Evolutionary conservation across 2,113 vertebrate species (phyloP).

Genomic region (Nannospalax galili): DNA sequence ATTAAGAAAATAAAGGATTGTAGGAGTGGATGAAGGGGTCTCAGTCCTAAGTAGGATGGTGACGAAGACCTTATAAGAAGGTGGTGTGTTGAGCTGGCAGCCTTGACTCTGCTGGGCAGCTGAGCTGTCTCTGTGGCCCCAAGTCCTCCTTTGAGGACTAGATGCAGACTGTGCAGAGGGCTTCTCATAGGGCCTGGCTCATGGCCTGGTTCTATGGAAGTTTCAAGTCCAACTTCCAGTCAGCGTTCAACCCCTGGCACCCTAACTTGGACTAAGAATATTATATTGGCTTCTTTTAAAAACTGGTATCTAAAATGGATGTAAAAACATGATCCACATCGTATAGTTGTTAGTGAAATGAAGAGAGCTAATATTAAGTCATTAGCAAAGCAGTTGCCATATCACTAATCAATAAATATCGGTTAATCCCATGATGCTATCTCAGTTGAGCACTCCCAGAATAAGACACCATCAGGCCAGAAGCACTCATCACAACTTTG

Average conservation of each 20-base stretch:
- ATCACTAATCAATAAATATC: background rate
- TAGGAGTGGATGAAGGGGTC: no score
- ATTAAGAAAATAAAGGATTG: background rate
- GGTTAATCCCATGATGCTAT: background rate
- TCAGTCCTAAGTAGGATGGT: background rate
- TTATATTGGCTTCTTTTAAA: background rate
- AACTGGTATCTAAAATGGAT: background rate
- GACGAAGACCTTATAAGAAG: background rate
- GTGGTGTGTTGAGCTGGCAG: background rate
- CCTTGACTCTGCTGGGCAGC: background rate
- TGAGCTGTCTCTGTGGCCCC: background rate
- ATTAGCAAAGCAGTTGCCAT: background rate
- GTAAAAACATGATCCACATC: background rate
- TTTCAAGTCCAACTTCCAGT: background rate
- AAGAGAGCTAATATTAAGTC: background rate
- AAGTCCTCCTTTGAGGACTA: background rate
- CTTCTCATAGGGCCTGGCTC: background rate
- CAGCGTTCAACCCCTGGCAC: background rate
- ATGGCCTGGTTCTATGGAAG: accelerated
- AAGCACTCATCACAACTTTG: background rate
- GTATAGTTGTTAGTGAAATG: background rate
- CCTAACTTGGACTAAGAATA: background rate
- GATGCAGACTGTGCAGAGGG: background rate
- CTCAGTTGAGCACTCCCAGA: background rate
- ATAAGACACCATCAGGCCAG: background rate